A percentile compares a stretch with the other conserved stretches of the same genome.
Evolutionary conservation across 1,140 invertebrate genomes (phyloP).

Genomic region (Brachionus asplanchnoidis): DNA sequence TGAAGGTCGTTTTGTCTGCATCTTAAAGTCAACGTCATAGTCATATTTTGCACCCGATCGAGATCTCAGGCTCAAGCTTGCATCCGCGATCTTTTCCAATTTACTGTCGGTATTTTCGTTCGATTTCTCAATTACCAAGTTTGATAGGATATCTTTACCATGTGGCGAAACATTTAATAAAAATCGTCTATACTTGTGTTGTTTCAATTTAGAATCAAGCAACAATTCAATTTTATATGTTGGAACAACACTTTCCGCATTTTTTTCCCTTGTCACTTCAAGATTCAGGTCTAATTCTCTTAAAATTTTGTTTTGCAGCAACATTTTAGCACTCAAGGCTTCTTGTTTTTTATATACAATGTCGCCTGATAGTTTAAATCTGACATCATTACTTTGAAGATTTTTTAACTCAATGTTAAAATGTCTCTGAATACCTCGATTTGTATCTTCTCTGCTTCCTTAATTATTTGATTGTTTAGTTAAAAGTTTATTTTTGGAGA

Average conservation of each 20-base stretch:
- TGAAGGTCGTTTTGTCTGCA: background rate
- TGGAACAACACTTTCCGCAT: background rate
- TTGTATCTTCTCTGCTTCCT: slow-evolving; percentile 12
- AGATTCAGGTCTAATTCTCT: slow-evolving; percentile 9
- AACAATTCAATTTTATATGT: background rate
- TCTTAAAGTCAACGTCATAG: background rate
- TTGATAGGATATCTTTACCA: background rate
- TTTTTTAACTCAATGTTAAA: slow-evolving; percentile 15
- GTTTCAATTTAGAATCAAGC: background rate
- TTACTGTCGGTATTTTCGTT: background rate
- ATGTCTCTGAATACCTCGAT: slow-evolving; percentile 3
- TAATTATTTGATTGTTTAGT: background rate
- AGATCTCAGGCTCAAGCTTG: background rate
- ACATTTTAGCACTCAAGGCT: background rate
- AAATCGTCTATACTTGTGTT: background rate
- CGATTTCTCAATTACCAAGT: background rate
- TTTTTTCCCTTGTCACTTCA: background rate
- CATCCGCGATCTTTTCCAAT: background rate
- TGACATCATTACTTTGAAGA: background rate
- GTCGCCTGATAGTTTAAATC: slow-evolving; percentile 16
- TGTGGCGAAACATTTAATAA: background rate
- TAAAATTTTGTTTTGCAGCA: slow-evolving; percentile 8
- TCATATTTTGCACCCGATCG: background rate
- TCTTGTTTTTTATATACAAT: slow-evolving; percentile 11
- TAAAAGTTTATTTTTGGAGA: background rate